Evolutionary conservation across 2,888 invertebrate species (phyloP), one percentile per base, ranked within the genome.

Genomic region (Polydesmus complanatus): DNA sequence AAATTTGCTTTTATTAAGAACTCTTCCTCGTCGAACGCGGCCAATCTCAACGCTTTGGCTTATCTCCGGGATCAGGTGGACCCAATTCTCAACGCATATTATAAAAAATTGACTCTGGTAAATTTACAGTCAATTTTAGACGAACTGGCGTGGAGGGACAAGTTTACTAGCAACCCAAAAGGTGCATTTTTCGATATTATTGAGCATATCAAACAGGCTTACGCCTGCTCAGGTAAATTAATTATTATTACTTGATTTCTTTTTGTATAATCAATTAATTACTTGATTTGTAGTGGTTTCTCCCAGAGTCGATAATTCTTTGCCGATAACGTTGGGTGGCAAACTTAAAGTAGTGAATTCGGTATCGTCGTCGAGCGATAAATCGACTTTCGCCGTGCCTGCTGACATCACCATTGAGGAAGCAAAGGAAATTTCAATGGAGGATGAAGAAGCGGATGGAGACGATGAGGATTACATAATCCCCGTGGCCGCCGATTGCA

Each of bases 61-160:
- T 65, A 65, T 53, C 59, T 65, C 1, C 19, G 37, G 37, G 64
- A 62, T 27, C 63, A 63, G 21, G 53, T 66, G 1, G 53, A 54
- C 11, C 50, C 51, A 2, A 61, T 64, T 59, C 64, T 67, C 61
- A 60, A 61, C 5, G 55, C 54, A 22, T 54, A 51, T 2, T 47
- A 60, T 18, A 49, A 50, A 3, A 26, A 54, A 5, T 75, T 92
- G 0, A 88, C 87, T 1, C 78, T 88, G 54, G 86, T 86, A 73
- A 87, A 90, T 71, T 89, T 92, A 68, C 92, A 92, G 73, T 89
- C 90, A 73, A 91, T 91, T 73, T 75, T 92, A 65, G 91, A 92
- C 71, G 92, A 92, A 70, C 74, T 92, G 21, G 85, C 89, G 14
- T 92, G 92, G 91, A 79, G 92, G 61, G 91, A 92, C 72, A 83